These are phyloP conservation scores for Ostrea edulis DNA, from an alignment of 1,140 invertebrate genomes.

Conservation along the genomic window DNA sequence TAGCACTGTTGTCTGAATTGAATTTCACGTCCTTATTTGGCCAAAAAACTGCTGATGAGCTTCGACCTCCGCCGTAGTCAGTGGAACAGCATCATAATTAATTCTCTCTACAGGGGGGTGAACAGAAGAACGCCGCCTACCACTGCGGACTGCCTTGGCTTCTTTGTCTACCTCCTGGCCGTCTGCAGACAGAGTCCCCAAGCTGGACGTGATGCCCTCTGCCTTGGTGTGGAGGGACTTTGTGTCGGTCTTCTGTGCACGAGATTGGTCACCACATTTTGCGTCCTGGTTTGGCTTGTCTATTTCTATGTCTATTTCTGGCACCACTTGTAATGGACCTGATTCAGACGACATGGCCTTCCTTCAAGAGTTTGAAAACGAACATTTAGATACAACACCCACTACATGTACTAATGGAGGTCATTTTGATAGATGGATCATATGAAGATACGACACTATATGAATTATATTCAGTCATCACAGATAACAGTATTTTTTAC, in stretches of 20 bases:
- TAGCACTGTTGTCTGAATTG: too few relatives aligned
- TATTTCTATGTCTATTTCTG: slow-evolving; percentile 66
- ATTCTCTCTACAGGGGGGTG: slow-evolving; percentile 64
- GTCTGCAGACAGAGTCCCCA: slow-evolving; percentile 44
- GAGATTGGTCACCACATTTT: background rate
- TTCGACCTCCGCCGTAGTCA: slow-evolving; percentile 64
- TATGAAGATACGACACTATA: too few relatives aligned
- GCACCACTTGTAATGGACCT: slow-evolving; percentile 72
- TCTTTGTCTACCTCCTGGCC: slow-evolving; percentile 61
- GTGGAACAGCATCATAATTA: slow-evolving; percentile 59
- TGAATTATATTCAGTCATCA: too few relatives aligned
- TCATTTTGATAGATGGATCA: too few relatives aligned
- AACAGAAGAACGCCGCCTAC: slow-evolving; percentile 62
- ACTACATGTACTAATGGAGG: background rate
- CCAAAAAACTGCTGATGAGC: slow-evolving; percentile 68
- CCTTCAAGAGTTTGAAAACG: slow-evolving; percentile 54
- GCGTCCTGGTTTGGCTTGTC: background rate
- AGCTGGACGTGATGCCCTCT: slow-evolving; percentile 40
- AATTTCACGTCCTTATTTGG: slow-evolving; percentile 38
- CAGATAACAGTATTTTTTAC: too few relatives aligned
- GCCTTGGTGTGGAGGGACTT: slow-evolving; percentile 13
- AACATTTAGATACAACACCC: background rate
- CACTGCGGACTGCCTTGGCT: slow-evolving; percentile 55
- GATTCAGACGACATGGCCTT: slow-evolving; percentile 62
- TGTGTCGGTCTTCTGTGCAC: slow-evolving; percentile 12